Evolutionary conservation across 2,113 vertebrate genomes (phyloP), one percentile per base, ranked within the genome.

Genomic region (Fregetta grallaria): DNA sequence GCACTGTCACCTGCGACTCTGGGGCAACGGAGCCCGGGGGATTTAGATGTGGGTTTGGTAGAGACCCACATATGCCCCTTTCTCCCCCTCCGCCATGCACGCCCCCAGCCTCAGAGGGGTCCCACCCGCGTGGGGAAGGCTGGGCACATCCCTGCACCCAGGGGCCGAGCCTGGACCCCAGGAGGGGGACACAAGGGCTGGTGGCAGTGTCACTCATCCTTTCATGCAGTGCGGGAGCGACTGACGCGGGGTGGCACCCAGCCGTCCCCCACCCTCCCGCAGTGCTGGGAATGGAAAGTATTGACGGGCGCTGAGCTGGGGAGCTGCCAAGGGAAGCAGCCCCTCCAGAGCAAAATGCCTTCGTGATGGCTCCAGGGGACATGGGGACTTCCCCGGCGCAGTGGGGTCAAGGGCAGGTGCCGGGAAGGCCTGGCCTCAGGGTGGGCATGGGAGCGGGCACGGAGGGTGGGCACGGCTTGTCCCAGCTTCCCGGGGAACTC

Each of bases 251-350:
- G 61, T 17, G 80, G 22, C 63, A 49, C 86, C 77, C 67, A 15
- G 21, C 67, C 16, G 3, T 25, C 67, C 81, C 53, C 15, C 81
- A 21, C 40, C 55, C 61, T 55, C 67, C 88, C 20, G 11, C 17
- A 6, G 36, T 66, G 2, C 76, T 1, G 96, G 89, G 83, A 79
- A 96, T 96, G 96, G 95, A 92, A 94, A 97, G 2, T 91, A 96
- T 94, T 38, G 96, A 96, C 3, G 11, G 72, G 62, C 1, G 13
- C 71, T 1, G 62, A 32, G 80, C 62, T 91, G 93, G 92, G 79
- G 22, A 34, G 11, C 49, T 27, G 95, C 92, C 95, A 77, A 38
- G 79, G 94, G 82, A 77, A 78, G 66, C n/a, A 18, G 83, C 38
- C 66, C 7, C 58, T 5, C n/a, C 59, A 4, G 82, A 56, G 66